These are phyloP conservation scores for Penaeus indicus DNA, from an alignment of 1,140 invertebrate species.

Conservation along the genomic window DNA sequence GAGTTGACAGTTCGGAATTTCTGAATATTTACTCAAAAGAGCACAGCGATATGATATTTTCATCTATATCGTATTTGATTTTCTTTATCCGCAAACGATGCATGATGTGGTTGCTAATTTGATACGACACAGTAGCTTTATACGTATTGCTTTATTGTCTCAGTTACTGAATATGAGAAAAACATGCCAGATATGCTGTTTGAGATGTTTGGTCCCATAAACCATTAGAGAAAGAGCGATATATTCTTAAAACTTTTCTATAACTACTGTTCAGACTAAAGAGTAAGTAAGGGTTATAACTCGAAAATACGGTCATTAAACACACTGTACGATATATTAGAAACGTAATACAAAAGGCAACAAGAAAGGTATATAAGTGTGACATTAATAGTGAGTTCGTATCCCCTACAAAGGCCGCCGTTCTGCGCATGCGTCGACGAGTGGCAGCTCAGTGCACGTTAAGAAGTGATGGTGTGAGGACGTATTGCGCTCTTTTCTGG, in stretches of 20 bases:
- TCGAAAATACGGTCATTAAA: too few species aligned
- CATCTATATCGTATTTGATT: background rate
- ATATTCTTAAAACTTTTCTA: too few species aligned
- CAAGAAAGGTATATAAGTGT: background rate
- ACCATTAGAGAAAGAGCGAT: too few species aligned
- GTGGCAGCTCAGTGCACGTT: constrained; percentile 9
- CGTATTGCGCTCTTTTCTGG: constrained; percentile 32
- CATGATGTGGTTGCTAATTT: background rate
- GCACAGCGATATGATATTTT: background rate
- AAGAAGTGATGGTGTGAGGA: constrained; percentile 40
- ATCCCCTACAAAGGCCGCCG: background rate
- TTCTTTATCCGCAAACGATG: background rate
- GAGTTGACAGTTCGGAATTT: background rate
- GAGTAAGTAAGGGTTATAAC: too few species aligned
- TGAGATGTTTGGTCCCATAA: too few species aligned
- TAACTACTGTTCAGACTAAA: too few species aligned
- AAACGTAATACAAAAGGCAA: background rate
- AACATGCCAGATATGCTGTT: too few species aligned
- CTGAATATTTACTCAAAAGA: background rate
- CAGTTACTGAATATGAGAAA: too few species aligned
- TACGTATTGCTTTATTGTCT: too few species aligned
- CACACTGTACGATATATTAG: too few species aligned
- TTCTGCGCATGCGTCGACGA: constrained; percentile 9
- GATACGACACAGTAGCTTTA: too few species aligned
- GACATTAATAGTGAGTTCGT: background rate